Conservation (phyloP, 2,888 invertebrate genomes). For the Oeneis ivallda region DNA sequence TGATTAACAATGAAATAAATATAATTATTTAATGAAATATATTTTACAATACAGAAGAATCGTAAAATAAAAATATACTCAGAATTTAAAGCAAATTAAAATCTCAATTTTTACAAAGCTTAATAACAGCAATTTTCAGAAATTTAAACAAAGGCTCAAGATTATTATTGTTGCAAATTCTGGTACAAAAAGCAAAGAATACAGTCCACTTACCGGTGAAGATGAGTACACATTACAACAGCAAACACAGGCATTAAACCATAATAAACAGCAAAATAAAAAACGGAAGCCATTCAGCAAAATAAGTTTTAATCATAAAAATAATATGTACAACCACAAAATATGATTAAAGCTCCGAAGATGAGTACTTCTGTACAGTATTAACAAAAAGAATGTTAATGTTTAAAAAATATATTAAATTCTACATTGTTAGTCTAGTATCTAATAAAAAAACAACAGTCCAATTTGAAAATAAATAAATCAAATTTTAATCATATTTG, state of each 20-base stretch:
- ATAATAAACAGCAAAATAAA: constrained; percentile 66
- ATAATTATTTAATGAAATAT: background rate
- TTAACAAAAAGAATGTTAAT: constrained; percentile 37
- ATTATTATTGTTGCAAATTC: background rate
- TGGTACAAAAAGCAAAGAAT: constrained; percentile 43
- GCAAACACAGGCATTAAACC: constrained; percentile 58
- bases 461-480: constrained; percentile 17
- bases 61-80: too few relatives aligned
- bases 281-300: constrained; percentile 75
- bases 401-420: constrained; percentile 16
- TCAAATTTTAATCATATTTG: too few relatives aligned
- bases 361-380: constrained; percentile 69
- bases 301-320: constrained; percentile 78
- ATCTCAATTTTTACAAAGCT: background rate
- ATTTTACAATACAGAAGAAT: too few relatives aligned
- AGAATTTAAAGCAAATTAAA: too few relatives aligned
- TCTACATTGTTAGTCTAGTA: constrained; percentile 21
- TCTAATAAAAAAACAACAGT: constrained; percentile 17
- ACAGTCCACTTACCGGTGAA: constrained; percentile 61
- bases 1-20: too few relatives aligned
- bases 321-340: constrained; percentile 74
- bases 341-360: constrained; percentile 79
- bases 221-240: constrained; percentile 58
- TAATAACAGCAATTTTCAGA: background rate
- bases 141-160: background rate